A percentile compares a stretch with the other conserved stretches of the same genome.
Evolutionary conservation across 2,113 vertebrate species (phyloP).

Genomic region (Argyrosomus japonicus): DNA sequence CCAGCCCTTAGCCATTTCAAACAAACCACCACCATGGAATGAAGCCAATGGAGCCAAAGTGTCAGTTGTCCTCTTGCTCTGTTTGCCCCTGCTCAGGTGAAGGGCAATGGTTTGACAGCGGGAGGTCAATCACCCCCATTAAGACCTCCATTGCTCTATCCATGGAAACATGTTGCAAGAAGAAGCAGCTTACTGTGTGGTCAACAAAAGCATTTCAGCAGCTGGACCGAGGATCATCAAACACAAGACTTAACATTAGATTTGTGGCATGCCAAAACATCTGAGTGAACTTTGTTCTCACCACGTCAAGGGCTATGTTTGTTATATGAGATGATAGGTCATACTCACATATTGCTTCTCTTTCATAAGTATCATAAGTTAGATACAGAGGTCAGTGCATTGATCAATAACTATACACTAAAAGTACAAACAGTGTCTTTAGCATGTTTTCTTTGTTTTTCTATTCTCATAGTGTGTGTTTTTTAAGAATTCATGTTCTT

Average conservation of each 20-base stretch:
- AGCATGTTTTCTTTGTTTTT: neutral
- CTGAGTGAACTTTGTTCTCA: conserved; percentile 52
- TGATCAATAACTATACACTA: neutral
- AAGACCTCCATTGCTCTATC: conserved; percentile 38
- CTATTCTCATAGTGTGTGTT: neutral
- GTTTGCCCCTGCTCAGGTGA: conserved; percentile 64
- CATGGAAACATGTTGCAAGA: conserved; percentile 59
- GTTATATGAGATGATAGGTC: neutral
- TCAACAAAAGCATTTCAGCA: conserved; percentile 66
- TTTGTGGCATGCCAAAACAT: conserved; percentile 64
- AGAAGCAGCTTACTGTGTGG: conserved; percentile 69
- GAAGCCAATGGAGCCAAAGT: conserved; percentile 55
- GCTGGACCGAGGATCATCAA: conserved; percentile 50
- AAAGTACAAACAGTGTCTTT: neutral
- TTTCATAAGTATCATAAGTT: neutral
- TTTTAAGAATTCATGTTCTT: neutral
- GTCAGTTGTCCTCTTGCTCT: conserved; percentile 61
- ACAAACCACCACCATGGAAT: conserved; percentile 70
- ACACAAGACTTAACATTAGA: conserved; percentile 51
- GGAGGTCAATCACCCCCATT: conserved; percentile 53
- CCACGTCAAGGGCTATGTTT: conserved; percentile 52
- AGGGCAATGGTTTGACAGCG: conserved; percentile 65
- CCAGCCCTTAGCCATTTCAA: conserved; percentile 65
- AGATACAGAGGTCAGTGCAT: neutral
- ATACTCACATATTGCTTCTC: neutral